Evolutionary conservation across 2,888 invertebrate genomes (phyloP).

Genomic region (Andrena flavipes): DNA sequence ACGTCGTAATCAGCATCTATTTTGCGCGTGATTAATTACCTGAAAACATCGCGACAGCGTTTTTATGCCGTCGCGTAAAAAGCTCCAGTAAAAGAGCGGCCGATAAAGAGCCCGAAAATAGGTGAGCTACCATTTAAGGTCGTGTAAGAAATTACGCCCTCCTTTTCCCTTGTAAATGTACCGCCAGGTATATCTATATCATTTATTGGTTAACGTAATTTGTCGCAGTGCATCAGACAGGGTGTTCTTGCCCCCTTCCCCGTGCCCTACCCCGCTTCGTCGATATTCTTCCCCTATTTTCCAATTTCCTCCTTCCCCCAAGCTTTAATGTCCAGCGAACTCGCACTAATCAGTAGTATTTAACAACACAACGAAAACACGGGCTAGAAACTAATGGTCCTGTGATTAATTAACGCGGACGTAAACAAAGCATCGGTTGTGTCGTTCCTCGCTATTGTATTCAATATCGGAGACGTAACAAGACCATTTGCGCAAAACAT

Average conservation of each 20-base stretch:
- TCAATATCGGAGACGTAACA: neutral
- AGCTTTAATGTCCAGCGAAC: conserved; percentile 23
- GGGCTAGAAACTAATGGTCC: too few relatives aligned
- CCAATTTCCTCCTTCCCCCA: conserved; percentile 6
- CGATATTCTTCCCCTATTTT: neutral
- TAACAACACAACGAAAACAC: neutral
- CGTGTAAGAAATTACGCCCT: conserved; percentile 60
- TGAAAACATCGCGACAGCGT: conserved; percentile 70
- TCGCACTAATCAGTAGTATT: conserved; percentile 47
- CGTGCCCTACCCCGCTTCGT: too few relatives aligned
- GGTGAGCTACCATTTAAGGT: conserved; percentile 67
- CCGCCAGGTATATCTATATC: conserved; percentile 29
- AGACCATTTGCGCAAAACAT: neutral
- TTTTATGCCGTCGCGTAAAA: conserved; percentile 69
- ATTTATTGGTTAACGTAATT: conserved; percentile 47
- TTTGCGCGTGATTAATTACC: conserved; percentile 74
- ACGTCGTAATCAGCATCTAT: conserved; percentile 74
- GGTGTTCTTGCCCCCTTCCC: conserved; percentile 12
- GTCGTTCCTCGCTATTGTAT: conserved; percentile 20
- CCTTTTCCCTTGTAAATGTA: conserved; percentile 30
- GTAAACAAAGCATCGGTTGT: neutral
- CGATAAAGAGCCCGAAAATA: conserved; percentile 58
- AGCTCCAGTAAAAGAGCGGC: conserved; percentile 16
- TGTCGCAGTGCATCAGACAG: conserved; percentile 37
- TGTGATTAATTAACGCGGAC: conserved; percentile 22